Percentiles rank a stretch among this genome's conserved stretches.
phyloP scores from a whole-genome alignment of 1,140 invertebrate genomes.

The Cyclargus thomasi region DNA sequence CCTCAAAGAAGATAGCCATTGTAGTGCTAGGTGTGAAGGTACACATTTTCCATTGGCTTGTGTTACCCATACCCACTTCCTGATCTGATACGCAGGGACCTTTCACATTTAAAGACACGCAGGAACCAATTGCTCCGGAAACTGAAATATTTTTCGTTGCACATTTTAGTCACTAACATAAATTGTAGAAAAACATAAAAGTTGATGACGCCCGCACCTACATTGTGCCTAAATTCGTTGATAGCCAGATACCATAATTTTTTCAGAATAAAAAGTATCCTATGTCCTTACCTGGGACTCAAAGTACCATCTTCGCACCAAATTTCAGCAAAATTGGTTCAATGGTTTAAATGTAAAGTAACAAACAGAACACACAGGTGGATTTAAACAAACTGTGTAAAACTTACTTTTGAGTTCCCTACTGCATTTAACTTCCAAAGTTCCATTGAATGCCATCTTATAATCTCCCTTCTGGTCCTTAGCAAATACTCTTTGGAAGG shows the following conservation, averaged over 20 bases:
- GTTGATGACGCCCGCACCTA: no score
- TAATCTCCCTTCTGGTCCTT: conserved; percentile 94
- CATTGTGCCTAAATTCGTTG: no score
- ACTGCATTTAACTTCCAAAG: conserved; percentile 95
- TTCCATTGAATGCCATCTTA: conserved; percentile 99
- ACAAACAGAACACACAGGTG: neutral
- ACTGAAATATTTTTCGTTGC: no score
- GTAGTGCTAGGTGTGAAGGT: conserved; percentile 95
- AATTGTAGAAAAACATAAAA: no score
- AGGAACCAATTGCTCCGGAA: conserved; percentile 96
- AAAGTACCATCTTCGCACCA: no score
- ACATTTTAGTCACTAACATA: no score
- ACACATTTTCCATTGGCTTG: conserved; percentile 99
- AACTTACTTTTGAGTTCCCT: conserved; percentile 86
- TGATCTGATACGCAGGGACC: conserved; percentile 94
- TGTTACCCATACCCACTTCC: conserved; percentile 97
- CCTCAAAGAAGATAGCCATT: conserved; percentile 96
- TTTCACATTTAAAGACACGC: conserved; percentile 94
- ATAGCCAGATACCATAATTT: no score
- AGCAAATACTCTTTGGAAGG: conserved; percentile 97
- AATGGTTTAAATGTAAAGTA: no score
- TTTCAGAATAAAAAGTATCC: no score
- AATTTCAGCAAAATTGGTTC: no score
- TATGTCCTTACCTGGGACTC: no score
- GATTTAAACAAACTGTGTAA: neutral